Base-by-base conservation (phyloP, 2,888 invertebrate species). In the Idaea dimidiata region DNA sequence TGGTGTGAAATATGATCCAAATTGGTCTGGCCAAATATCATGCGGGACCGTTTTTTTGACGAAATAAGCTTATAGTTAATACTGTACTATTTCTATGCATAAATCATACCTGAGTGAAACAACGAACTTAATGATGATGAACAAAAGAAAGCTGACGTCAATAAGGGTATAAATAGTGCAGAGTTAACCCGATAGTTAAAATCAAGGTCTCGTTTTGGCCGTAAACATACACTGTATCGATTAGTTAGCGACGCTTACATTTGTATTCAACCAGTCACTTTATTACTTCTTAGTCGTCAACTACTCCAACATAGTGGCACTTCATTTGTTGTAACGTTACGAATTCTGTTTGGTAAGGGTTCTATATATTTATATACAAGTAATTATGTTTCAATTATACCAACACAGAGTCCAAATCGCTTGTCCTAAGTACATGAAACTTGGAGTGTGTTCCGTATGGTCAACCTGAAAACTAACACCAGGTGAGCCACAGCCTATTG, bases 221-320 rank as follows among this genome's bases (percentile, higher is more conserved):
- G 62, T 62, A 66, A 64, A 68, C 60, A 66, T 62, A 68, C 64
- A 65, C 63, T 57, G 67, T 71, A 60, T 54, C 58, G 54, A 55
- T 62, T 54, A 17, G 59, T 60, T 62, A 59, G 56, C 62, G 59
- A 62, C n/a, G 59, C 43, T 57, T 17, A 55, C 43, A 57, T 80
- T 80, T 71, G 76, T 77, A 81, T 84, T 79, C 82, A 72, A 69
- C 60, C 58, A 64, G 71, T 78, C 78, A 78, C 73, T 77, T 77
- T 73, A 80, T 77, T 78, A 77, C 71, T 66, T 66, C 62, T 62
- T 65, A 67, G 66, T 67, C 63, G 72, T 78, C 75, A 76, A 72
- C 71, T 66, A 66, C 69, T 66, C 65, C 66, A 68, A 58, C 66
- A 66, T 43, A 60, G 65, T 68, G 70, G 70, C 69, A 63, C 62